A percentile compares a stretch with the other conserved stretches of the same genome.
phyloP scores from a whole-genome alignment of 2,888 invertebrate genomes.

The Catocala nupta region DNA sequence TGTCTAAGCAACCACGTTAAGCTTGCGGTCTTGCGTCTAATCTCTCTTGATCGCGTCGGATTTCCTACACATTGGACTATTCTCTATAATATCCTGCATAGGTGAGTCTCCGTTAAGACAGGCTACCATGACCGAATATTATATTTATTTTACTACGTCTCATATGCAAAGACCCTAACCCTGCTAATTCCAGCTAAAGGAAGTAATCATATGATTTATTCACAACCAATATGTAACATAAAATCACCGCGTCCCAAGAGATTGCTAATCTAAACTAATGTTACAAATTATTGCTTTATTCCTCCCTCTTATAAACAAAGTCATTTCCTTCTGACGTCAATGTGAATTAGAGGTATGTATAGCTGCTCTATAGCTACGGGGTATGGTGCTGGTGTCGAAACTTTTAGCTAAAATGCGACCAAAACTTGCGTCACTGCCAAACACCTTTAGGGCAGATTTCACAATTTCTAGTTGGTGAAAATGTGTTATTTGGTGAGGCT shows the following conservation, averaged over 20 bases:
- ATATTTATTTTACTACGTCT: too few relatives aligned
- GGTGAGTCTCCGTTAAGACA: too few relatives aligned
- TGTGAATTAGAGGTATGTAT: slow-evolving; percentile 23
- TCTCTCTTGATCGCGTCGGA: too few relatives aligned
- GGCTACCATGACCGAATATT: too few relatives aligned
- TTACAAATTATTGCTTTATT: slow-evolving; percentile 30
- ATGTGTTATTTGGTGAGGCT: not conserved
- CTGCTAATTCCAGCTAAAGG: not conserved
- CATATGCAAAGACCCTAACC: too few relatives aligned
- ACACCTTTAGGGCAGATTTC: slow-evolving; percentile 40
- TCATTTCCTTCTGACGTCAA: slow-evolving; percentile 33
- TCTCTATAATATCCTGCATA: too few relatives aligned
- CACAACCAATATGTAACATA: not conserved
- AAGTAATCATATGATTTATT: not conserved
- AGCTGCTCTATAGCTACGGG: slow-evolving; percentile 1
- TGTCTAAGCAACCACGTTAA: too few relatives aligned
- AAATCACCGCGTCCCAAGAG: not conserved
- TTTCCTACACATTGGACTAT: too few relatives aligned
- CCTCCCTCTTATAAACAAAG: slow-evolving; percentile 32
- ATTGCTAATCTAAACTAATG: slow-evolving; percentile 14
- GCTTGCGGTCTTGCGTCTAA: too few relatives aligned
- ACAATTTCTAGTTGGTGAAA: slow-evolving; percentile 19
- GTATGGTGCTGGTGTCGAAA: slow-evolving; percentile 31
- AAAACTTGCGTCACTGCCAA: slow-evolving; percentile 47
- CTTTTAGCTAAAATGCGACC: slow-evolving; percentile 45